Conservation (phyloP, 2,113 vertebrate species). For the Megaceryle torquata region DNA sequence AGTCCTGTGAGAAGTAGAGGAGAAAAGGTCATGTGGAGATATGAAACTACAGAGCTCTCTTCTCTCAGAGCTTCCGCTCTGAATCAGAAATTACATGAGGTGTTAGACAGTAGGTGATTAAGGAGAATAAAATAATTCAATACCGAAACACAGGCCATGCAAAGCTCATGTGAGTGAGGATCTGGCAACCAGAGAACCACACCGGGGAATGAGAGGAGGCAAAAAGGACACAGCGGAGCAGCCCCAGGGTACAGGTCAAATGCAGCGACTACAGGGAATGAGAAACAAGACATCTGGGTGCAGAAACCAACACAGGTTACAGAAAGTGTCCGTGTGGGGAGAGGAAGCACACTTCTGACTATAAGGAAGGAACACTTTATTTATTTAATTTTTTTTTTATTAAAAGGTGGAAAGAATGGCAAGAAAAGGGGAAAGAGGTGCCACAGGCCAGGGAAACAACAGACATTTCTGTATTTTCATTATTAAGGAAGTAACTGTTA, state of each 20-base stretch:
- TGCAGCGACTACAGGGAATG: accelerated
- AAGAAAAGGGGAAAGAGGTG: not conserved
- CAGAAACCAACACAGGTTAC: not conserved
- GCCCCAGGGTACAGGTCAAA: not conserved
- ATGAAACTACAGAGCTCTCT: not conserved
- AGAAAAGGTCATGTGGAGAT: not conserved
- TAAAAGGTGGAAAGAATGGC: accelerated
- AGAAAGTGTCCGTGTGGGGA: not conserved
- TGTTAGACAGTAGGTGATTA: not conserved
- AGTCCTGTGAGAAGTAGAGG: not conserved
- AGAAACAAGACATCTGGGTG: not conserved
- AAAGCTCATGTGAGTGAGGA: not conserved
- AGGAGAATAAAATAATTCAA: not conserved
- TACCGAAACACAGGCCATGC: not conserved
- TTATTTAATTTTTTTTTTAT: too few species aligned
- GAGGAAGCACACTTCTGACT: not conserved
- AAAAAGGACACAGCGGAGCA: not conserved
- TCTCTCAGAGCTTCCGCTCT: not conserved
- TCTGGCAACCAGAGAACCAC: not conserved
- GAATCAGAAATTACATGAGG: not conserved
- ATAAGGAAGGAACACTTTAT: not conserved
- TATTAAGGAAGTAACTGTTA: not conserved
- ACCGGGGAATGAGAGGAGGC: not conserved
- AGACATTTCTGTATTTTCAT: not conserved
- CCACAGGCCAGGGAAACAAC: not conserved